These are phyloP conservation scores for Leptosomus discolor DNA, from an alignment of 2,113 vertebrate species.

Conservation along the genomic window DNA sequence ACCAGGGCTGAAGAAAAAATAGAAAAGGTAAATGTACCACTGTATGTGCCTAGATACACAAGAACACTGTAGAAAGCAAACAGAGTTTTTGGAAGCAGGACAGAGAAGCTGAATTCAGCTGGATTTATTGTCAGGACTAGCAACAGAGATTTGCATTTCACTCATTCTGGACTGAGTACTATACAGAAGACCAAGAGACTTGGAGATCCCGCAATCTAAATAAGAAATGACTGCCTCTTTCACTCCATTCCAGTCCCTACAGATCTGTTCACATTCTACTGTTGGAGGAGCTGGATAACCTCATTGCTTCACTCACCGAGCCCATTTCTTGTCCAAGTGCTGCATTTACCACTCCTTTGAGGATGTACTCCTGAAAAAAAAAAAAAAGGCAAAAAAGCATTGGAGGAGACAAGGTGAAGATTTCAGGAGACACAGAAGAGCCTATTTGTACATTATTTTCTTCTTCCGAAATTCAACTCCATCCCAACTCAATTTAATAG, in stretches of 20 bases:
- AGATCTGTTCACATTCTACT: neutral
- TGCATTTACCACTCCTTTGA: constrained; percentile 96
- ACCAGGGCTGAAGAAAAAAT: neutral
- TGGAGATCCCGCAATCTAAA: neutral
- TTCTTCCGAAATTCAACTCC: neutral
- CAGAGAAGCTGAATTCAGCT: neutral
- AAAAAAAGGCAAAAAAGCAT: neutral
- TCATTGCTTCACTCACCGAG: constrained; percentile 81
- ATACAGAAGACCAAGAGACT: neutral
- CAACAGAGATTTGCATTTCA: neutral
- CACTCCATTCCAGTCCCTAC: neutral
- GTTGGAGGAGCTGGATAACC: neutral
- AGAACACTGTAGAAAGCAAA: neutral
- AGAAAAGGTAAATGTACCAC: neutral
- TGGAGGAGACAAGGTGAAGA: neutral
- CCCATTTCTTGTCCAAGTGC: constrained; percentile 92
- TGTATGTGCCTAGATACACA: neutral
- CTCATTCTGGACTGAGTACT: neutral
- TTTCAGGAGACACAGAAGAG: neutral
- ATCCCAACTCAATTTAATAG: neutral
- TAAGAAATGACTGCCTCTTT: neutral
- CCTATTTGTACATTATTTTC: neutral
- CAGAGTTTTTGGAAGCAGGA: neutral
- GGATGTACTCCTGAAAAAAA: constrained; percentile 87
- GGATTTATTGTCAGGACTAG: neutral